Conservation (phyloP, 2,888 invertebrate species). For the Leptopilina drosophilae region DNA sequence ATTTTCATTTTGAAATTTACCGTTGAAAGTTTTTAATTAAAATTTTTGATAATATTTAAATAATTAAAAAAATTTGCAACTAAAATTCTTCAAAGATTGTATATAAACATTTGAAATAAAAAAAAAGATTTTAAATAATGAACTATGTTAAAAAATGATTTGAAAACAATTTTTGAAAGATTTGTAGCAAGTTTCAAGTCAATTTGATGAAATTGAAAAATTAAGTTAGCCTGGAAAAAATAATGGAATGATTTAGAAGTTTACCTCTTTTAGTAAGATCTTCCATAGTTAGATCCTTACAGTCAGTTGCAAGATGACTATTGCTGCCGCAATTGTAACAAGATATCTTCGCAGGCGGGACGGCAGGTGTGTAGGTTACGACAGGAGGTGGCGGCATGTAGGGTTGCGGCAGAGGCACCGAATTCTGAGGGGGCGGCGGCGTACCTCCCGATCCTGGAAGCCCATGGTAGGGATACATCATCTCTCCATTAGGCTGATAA, state of each 20-base stretch:
- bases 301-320: constrained; percentile 90
- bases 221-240: too few species aligned
- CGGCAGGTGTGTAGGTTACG: constrained; percentile 77
- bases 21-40: too few species aligned
- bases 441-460: constrained; percentile 71
- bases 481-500: constrained; percentile 79
- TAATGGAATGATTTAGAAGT: constrained; percentile 35
- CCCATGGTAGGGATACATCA: constrained; percentile 75
- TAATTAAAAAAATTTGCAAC: too few species aligned
- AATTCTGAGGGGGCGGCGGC: constrained; percentile 68
- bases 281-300: constrained; percentile 94
- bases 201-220: too few species aligned
- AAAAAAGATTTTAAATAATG: too few species aligned
- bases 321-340: constrained; percentile 96
- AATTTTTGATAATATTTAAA: too few species aligned
- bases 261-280: constrained; percentile 85
- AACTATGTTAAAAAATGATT: too few species aligned
- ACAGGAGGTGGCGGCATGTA: constrained; percentile 72
- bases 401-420: constrained; percentile 64
- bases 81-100: too few species aligned
- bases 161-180: too few species aligned
- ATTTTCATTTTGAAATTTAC: too few species aligned
- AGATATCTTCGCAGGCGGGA: constrained; percentile 83
- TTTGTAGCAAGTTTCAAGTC: too few species aligned
- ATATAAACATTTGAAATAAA: too few species aligned